These are phyloP conservation scores for Cynopterus sphinx DNA, from an alignment of 2,797 vertebrate species.

Conservation along the genomic window DNA sequence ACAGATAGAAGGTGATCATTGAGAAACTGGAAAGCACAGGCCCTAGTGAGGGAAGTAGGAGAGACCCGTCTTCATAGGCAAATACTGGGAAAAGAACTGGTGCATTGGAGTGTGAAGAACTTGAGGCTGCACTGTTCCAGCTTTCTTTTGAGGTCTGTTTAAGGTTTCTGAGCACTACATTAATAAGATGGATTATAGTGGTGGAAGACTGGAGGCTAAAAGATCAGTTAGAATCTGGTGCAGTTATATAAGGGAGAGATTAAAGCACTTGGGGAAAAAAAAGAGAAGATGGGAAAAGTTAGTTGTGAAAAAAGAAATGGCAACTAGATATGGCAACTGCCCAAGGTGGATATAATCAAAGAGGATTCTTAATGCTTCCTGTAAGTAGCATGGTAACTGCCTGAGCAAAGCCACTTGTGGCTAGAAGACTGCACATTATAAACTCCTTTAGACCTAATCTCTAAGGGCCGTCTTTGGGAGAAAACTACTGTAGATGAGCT, in stretches of 20 bases:
- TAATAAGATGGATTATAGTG: background rate
- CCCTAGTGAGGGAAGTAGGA: background rate
- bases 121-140: background rate
- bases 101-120: background rate
- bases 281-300: background rate
- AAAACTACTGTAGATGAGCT: background rate
- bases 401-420: background rate
- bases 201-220: background rate
- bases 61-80: background rate
- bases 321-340: background rate
- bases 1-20: background rate
- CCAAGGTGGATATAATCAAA: background rate
- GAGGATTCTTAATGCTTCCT: background rate
- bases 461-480: background rate
- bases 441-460: background rate
- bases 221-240: constrained; percentile 19
- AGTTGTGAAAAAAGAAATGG: background rate
- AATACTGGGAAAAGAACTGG: background rate
- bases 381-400: background rate
- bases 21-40: background rate
- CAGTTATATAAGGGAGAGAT: background rate
- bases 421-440: background rate
- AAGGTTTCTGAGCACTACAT: background rate
- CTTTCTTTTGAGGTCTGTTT: background rate
- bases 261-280: constrained; percentile 1